Base-by-base conservation (phyloP, 1,140 invertebrate species). In the Halesus radiatus region DNA sequence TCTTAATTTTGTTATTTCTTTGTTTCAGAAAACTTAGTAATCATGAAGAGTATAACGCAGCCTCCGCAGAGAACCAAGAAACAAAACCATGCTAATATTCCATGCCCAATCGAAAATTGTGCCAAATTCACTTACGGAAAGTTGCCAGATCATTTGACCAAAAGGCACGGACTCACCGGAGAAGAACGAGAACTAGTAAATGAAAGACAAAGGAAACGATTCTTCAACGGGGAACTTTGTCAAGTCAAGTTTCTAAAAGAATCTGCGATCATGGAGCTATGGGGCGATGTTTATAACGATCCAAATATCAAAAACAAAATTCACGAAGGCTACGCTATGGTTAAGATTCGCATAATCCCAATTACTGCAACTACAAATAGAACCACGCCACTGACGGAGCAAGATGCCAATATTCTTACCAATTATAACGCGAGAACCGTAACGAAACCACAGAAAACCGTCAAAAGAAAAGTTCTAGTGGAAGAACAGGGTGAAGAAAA, bases 71-170 rank as follows among this genome's bases (percentile, higher is more conserved):
- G 56, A 86, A 80, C 89, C 0, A 90, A 90, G 80, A 90, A 90
- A 81, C 89, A 90, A 81, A 90, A 90, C 81, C 89, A 90, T 77
- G 89, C 89, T 0, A 90, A 90, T 81, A 90, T 90, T 37, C 89
- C 88, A 7, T 90, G 89, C 76, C 89, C 89, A 6, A 90, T 90
- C 18, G 89, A 90, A 83, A 88, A 90, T 78, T 90, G 89, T 78
- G 89, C 88, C 20, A 84, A 89, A 81, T 90, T 90, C 76, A 90
- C 89, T 6, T 90, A 90, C 64, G 89, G 89, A 29, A 90, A 90
- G 81, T 85, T 90, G 0, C 89, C 89, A 0, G 89, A 90, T 75
- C 89, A 90, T 80, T 84, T 90, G 20, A 90, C 89, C 1, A 90
- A 90, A 70, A 86, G 89, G 54, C 89, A 90, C 68, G 88, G 89